Base-by-base conservation (phyloP, 2,888 invertebrate species). In the Chrysina gloriosa region DNA sequence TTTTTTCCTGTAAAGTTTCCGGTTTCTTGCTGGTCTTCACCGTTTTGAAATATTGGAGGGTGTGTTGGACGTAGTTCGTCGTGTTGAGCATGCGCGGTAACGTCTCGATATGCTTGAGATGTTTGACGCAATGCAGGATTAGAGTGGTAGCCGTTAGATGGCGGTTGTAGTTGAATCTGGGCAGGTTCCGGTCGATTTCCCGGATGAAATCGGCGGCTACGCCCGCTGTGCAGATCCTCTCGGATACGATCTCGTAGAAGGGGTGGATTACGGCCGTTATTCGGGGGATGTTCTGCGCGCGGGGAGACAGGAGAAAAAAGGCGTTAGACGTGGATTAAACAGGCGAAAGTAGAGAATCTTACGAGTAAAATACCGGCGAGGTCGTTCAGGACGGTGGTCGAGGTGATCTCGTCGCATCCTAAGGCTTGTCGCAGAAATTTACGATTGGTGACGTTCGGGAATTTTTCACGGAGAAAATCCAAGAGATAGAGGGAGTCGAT, bases 401-500 rank as follows among this genome's bases (percentile, higher is more conserved):
- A 85, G 31, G 91, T 79, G 25, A 92, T 80, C 68, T 88, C 85
- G 29, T 85, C 77, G 0, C 84, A 84, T 9, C 87, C 89, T 66
- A 91, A 84, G 54, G 85, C 78, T 74, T 87, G 85, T 71, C 86
- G 86, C 1, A 91, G 73, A 73, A 84, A 84, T 73, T 85, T 83
- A 2, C 85, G 84, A 9, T 86, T 86, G 36, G 89, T 82, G 2
- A 86, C 73, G 2, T 77, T 76, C 1, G 87, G 86, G 80, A 84
- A 87, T 70, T 84, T 84, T n/a, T 80, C 76, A 63, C 80, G 79
- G 1, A 80, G 72, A 5, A 74, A 75, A 71, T 90, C 80, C 2
- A 92, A 80, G 64, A 89, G 85, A 77, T 90, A 88, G 3, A 92
- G 81, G 1, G 88, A 86, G 78, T 92, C 90, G 16, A 92, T 81